Percentiles rank a stretch among this genome's conserved stretches.
These are phyloP conservation scores for Sinella curviseta DNA, from an alignment of 1,140 invertebrate species.

Conservation along the genomic window DNA sequence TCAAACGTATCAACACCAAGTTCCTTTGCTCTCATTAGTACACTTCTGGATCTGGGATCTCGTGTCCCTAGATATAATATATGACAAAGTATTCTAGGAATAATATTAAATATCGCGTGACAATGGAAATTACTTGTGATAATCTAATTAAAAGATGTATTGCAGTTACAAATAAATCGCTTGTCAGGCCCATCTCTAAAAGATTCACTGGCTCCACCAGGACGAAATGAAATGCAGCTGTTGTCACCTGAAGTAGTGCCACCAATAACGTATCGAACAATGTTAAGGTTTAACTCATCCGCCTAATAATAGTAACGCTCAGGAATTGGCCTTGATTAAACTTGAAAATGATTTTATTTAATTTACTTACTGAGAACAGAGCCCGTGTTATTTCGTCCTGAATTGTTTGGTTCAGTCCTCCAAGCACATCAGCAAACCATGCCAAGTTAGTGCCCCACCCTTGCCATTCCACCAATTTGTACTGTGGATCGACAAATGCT, in stretches of 20 bases:
- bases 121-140: too few species aligned
- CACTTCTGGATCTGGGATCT: conserved; percentile 32
- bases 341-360: too few species aligned
- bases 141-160: too few species aligned
- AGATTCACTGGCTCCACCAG: conserved; percentile 42
- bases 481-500: conserved; percentile 37
- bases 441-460: conserved; percentile 38
- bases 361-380: conserved; percentile 43
- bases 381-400: conserved; percentile 37
- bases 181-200: conserved; percentile 39
- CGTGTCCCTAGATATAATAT: conserved; percentile 29
- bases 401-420: conserved; percentile 36
- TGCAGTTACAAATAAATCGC: conserved; percentile 37
- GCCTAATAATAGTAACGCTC: conserved; percentile 1
- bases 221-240: conserved; percentile 35
- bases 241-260: conserved; percentile 40
- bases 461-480: conserved; percentile 19
- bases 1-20: conserved; percentile 42
- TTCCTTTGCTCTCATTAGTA: conserved; percentile 32
- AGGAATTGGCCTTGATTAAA: too few species aligned
- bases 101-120: too few species aligned
- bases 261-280: conserved; percentile 46
- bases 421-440: conserved; percentile 43
- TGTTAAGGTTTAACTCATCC: conserved; percentile 43
- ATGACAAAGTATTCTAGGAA: too few species aligned